These are phyloP conservation scores for Borostomias antarcticus DNA, from an alignment of 2,797 vertebrate species.

Conservation along the genomic window DNA sequence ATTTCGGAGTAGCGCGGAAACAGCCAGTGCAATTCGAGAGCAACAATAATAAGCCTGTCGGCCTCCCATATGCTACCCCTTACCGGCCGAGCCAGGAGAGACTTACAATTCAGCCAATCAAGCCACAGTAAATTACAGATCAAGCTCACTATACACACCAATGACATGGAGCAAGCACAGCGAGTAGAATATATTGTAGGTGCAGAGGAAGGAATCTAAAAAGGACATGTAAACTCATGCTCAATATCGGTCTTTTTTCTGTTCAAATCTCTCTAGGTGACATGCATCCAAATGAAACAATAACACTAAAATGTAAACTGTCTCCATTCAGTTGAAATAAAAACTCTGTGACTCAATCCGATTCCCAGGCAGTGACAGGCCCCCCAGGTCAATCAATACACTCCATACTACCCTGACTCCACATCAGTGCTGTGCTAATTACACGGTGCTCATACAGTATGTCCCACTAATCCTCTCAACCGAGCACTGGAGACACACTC, in stretches of 20 bases:
- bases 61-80: conserved; percentile 23
- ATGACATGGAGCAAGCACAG: not conserved
- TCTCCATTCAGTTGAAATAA: conserved; percentile 30
- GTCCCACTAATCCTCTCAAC: conserved; percentile 60
- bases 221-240: not conserved
- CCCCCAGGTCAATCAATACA: conserved; percentile 52
- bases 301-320: not conserved
- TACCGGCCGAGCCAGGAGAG: conserved; percentile 21
- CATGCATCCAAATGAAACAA: conserved; percentile 14
- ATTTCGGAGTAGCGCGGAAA: conserved; percentile 52
- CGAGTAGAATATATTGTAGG: not conserved
- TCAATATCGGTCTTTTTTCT: not conserved
- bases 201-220: not conserved
- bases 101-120: conserved; percentile 32
- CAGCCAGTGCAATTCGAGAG: conserved; percentile 43
- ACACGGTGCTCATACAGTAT: conserved; percentile 55
- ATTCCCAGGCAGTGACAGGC: conserved; percentile 30
- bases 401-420: conserved; percentile 47
- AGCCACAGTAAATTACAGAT: conserved; percentile 26
- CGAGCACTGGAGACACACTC: conserved; percentile 40
- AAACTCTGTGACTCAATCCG: conserved; percentile 34
- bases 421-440: conserved; percentile 60
- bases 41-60: conserved; percentile 49
- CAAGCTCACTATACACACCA: not conserved
- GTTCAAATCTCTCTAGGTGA: conserved; percentile 10